Percentiles rank a stretch among this genome's conserved stretches.
phyloP scores from a whole-genome alignment of 2,797 vertebrate species.

The Coreius guichenoti region DNA sequence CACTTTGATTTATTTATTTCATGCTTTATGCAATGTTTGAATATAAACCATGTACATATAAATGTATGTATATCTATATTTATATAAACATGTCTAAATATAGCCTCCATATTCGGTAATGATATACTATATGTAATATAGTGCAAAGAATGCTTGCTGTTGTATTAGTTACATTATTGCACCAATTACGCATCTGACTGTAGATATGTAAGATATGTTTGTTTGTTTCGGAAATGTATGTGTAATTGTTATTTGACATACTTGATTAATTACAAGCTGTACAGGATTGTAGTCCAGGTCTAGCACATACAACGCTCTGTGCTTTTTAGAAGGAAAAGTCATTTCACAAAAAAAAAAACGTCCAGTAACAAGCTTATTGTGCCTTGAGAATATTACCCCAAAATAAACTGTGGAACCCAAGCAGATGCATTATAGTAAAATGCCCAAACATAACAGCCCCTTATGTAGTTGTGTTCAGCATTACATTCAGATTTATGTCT shows the following conservation, averaged over 20 bases:
- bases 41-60: conserved; percentile 84
- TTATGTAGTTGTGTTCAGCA: neutral
- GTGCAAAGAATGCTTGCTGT: conserved; percentile 75
- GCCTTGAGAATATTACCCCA: conserved; percentile 62
- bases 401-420: neutral
- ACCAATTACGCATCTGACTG: conserved; percentile 76
- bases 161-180: conserved; percentile 74
- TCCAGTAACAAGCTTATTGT: conserved; percentile 54
- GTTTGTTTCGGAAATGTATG: conserved; percentile 67
- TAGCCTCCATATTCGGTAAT: conserved; percentile 80
- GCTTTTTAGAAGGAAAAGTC: conserved; percentile 66
- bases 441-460: neutral
- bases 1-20: conserved; percentile 87
- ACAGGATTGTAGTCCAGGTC: conserved; percentile 81
- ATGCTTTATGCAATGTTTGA: conserved; percentile 83
- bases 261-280: conserved; percentile 84
- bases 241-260: conserved; percentile 80
- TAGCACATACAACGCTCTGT: conserved; percentile 77
- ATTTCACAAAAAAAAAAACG: neutral
- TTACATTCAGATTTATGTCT: neutral
- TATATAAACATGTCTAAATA: conserved; percentile 85
- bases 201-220: conserved; percentile 85
- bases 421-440: neutral
- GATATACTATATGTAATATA: conserved; percentile 76
- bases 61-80: conserved; percentile 83